These are phyloP conservation scores for Leptinotarsa rubiginosa DNA, from an alignment of 2,888 invertebrate genomes.

Conservation along the genomic window DNA sequence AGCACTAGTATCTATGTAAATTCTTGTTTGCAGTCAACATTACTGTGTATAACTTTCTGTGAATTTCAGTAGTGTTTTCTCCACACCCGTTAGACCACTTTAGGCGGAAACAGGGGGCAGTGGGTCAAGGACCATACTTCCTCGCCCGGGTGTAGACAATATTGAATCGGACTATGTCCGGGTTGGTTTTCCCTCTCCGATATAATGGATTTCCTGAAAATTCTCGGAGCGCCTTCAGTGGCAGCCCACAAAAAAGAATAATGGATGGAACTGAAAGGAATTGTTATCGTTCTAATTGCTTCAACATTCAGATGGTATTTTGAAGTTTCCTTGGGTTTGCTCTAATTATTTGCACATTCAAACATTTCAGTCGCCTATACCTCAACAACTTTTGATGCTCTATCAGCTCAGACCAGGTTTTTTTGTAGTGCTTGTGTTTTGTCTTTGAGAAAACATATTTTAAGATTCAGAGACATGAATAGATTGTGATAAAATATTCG, in stretches of 20 bases:
- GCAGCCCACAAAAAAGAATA: neutral
- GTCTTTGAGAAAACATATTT: no score
- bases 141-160: neutral
- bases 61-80: neutral
- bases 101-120: neutral
- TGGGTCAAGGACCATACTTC: neutral
- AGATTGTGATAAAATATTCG: no score
- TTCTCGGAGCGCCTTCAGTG: neutral
- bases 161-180: neutral
- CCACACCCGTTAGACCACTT: neutral
- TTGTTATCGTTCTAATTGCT: no score
- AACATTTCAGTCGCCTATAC: no score
- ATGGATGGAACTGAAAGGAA: no score
- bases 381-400: no score
- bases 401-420: no score
- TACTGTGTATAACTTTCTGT: neutral
- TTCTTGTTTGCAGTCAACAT: neutral
- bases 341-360: no score
- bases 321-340: no score
- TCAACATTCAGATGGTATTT: no score
- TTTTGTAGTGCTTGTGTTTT: no score
- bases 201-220: constrained; percentile 3
- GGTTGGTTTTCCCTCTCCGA: neutral
- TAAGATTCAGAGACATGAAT: no score
- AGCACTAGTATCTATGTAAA: neutral